Base-by-base conservation (phyloP, 2,888 invertebrate genomes). In the Leucozona laternaria region DNA sequence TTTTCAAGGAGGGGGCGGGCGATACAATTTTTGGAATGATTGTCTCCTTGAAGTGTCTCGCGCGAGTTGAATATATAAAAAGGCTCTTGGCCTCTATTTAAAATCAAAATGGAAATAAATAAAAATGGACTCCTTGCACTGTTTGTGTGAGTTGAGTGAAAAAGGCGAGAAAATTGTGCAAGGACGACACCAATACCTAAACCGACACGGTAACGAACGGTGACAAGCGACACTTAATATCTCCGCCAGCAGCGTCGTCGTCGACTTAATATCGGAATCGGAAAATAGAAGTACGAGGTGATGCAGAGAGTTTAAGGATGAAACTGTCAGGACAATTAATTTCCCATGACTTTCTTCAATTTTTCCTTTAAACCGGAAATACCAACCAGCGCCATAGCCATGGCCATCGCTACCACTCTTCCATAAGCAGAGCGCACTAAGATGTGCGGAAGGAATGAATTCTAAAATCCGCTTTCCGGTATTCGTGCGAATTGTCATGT, bases 301-400 rank as follows among this genome's bases (percentile, higher is more conserved):
- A 45, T 68, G 76, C 55, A 80, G 55, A 55, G 79, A 55, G 73
- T 78, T 80, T 62, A 70, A 80, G 80, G 77, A 85, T 73, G 34
- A 80, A 77, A 85, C 80, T 68, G 80, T 85, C 80, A 80, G 72
- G 85, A 85, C 85, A 85, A 85, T 85, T 85, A 85, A 85, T 85
- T 85, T 85, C 57, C 80, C 80, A 85, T 85, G 85, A 85, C 80
- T 73, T 85, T 85, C 68, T 68, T 53, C 45, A 80, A 72, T 70
- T 73, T 73, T 57, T 70, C 57, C 53, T 55, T 66, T n/a, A 40
- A 77, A 34, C 45, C 76, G 76, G 72, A 77, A 76, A 60, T 22
- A 15, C 50, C 55, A 58, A 25, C 57, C 34, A 57, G n/a, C 8
- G 4, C 25, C 25, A 8, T n/a, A n/a, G n/a, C n/a, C n/a, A n/a